Evolutionary conservation across 2,888 invertebrate species (phyloP).

Genomic region (Electrophaes corylata): DNA sequence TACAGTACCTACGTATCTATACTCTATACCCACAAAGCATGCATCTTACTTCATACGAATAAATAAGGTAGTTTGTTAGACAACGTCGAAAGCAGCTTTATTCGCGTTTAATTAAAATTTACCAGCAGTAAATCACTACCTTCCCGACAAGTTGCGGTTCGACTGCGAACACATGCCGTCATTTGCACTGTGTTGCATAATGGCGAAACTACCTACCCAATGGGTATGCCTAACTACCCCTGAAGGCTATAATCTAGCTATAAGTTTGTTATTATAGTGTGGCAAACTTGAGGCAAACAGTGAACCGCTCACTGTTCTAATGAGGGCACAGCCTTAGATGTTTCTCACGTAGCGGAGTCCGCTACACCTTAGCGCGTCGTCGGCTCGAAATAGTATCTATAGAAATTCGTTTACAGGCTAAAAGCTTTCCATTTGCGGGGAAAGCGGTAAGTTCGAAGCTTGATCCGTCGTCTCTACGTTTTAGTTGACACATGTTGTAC

Average conservation of each 20-base stretch:
- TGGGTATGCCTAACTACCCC: too few species aligned
- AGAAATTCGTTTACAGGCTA: constrained; percentile 73
- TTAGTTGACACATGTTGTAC: constrained; percentile 37
- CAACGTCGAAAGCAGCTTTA: constrained; percentile 52
- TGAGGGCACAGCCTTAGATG: too few species aligned
- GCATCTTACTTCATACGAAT: constrained; percentile 1
- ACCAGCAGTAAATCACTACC: constrained; percentile 57
- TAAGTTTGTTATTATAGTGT: too few species aligned
- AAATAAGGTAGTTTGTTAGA: constrained; percentile 27
- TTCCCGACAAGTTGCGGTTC: constrained; percentile 49
- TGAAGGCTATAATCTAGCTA: too few species aligned
- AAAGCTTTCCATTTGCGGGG: constrained; percentile 74
- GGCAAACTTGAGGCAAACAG: too few species aligned
- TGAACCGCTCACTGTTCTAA: too few species aligned
- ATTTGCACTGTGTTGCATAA: constrained; percentile 41
- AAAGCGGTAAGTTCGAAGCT: constrained; percentile 49
- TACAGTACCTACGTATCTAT: constrained; percentile 1
- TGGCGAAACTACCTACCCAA: not conserved
- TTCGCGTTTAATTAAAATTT: constrained; percentile 63
- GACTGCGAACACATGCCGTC: constrained; percentile 41
- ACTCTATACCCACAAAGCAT: not conserved
- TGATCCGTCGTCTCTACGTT: constrained; percentile 36
- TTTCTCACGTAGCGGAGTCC: too few species aligned
- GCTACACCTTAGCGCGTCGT: too few species aligned
- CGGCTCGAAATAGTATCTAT: constrained; percentile 38